Conservation (phyloP, 2,797 vertebrate genomes). For the Margarornis squamiger region DNA sequence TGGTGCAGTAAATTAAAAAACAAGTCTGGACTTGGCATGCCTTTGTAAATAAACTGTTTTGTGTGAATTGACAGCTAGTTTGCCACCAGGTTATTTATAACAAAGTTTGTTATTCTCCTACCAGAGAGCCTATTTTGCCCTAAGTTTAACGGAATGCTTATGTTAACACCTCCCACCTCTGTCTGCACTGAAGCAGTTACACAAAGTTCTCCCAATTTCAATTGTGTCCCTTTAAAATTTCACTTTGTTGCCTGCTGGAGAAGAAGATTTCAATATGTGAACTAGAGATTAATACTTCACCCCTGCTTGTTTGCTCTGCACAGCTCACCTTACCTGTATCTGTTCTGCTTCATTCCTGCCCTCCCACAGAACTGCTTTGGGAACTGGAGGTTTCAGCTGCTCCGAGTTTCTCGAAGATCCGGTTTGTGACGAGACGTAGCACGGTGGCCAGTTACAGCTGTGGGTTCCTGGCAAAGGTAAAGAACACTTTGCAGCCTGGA, state of each 20-base stretch:
- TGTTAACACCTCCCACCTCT: conserved; percentile 8
- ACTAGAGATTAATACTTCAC: background rate
- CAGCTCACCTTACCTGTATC: conserved; percentile 34
- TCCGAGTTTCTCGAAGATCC: background rate
- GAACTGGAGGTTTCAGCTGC: background rate
- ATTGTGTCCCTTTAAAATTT: background rate
- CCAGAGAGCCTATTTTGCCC: conserved; percentile 14
- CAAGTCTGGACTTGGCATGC: conserved; percentile 40
- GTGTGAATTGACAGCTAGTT: conserved; percentile 36
- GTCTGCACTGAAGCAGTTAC: background rate
- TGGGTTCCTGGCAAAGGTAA: background rate
- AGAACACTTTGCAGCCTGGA: background rate
- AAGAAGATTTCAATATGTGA: background rate
- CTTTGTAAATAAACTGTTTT: conserved; percentile 38
- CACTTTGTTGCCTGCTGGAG: background rate
- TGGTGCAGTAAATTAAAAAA: conserved; percentile 58
- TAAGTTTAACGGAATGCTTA: background rate
- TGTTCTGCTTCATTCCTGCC: background rate
- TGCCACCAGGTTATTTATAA: conserved; percentile 43
- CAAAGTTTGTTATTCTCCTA: conserved; percentile 1
- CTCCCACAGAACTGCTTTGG: background rate
- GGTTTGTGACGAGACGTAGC: background rate
- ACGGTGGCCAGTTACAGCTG: accelerated
- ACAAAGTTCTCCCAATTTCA: background rate
- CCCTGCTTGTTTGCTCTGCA: background rate